A percentile compares a stretch with the other conserved stretches of the same genome.
phyloP scores from a whole-genome alignment of 2,888 invertebrate genomes.

The Aethes cnicana region DNA sequence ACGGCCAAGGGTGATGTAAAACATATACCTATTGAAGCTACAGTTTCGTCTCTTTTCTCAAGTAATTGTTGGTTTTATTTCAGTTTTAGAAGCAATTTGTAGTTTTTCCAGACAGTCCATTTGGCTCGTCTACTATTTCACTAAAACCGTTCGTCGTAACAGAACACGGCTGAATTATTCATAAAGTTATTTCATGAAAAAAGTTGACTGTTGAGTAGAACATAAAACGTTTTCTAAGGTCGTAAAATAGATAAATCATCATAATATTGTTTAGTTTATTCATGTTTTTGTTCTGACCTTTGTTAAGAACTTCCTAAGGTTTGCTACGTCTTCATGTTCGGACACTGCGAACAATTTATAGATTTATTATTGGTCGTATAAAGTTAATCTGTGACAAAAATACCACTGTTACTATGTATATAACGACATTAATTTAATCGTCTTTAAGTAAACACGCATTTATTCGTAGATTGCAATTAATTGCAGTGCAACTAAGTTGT shows the following conservation, averaged over 20 bases:
- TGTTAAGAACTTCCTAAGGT: too few species aligned
- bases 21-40: background rate
- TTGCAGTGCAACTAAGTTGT: too few species aligned
- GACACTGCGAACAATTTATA: too few species aligned
- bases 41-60: too few species aligned
- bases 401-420: background rate
- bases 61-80: background rate
- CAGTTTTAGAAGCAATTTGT: background rate
- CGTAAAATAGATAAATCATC: background rate
- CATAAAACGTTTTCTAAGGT: background rate
- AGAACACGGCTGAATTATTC: background rate
- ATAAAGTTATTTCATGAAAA: background rate
- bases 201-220: background rate
- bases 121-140: background rate
- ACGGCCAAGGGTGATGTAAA: background rate
- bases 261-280: too few species aligned
- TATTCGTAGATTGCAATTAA: too few species aligned
- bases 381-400: too few species aligned
- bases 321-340: too few species aligned
- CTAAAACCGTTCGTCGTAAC: background rate
- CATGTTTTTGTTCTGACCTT: too few species aligned
- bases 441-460: too few species aligned
- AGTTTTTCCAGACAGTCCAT: background rate
- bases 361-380: too few species aligned
- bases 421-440: background rate